A percentile compares a stretch with the other conserved stretches of the same genome.
Conservation (phyloP, 2,113 vertebrate species). For the Pao palembangensis region DNA sequence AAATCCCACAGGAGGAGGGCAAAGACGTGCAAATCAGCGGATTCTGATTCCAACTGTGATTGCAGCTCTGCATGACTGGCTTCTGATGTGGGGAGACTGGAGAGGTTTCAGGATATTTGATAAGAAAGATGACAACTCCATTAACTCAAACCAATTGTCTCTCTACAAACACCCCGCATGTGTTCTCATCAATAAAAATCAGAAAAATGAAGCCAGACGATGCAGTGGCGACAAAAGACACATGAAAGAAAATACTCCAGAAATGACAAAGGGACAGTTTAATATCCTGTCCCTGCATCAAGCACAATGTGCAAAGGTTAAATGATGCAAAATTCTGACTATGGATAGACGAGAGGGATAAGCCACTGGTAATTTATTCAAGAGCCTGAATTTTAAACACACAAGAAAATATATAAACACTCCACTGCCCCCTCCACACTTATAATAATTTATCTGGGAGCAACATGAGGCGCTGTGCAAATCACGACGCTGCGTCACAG, state of each 20-base stretch:
- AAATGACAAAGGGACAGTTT: not conserved
- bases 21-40: conserved; percentile 5
- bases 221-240: not conserved
- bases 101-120: conserved; percentile 16
- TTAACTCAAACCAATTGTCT: too few species aligned
- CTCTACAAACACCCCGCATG: too few species aligned
- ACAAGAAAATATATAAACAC: too few species aligned
- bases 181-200: not conserved
- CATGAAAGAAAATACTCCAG: not conserved
- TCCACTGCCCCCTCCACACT: too few species aligned
- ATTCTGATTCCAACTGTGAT: conserved; percentile 27
- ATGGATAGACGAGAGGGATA: not conserved
- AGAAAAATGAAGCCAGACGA: not conserved
- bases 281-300: not conserved
- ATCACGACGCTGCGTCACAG: too few species aligned
- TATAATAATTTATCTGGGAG: too few species aligned
- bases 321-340: not conserved
- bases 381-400: not conserved
- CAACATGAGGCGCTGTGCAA: too few species aligned
- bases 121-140: too few species aligned
- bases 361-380: not conserved
- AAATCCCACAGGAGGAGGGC: conserved; percentile 35
- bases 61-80: not conserved
- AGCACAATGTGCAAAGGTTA: too few species aligned
- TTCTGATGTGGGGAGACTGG: not conserved